A percentile compares a stretch with the other conserved stretches of the same genome.
Evolutionary conservation across 2,888 invertebrate genomes (phyloP).

Genomic region (Drosophila rubida): DNA sequence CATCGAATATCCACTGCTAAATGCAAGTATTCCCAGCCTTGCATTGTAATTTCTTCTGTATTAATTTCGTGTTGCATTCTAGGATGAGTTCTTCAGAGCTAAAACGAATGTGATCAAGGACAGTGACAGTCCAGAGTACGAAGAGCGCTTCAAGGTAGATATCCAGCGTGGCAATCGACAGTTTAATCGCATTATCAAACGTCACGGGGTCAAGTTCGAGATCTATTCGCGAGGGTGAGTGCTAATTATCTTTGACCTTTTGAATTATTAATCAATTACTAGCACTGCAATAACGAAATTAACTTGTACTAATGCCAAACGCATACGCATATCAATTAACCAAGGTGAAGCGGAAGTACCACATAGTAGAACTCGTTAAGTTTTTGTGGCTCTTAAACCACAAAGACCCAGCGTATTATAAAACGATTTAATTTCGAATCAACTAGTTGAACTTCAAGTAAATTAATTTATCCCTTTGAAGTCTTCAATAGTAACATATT

Average conservation of each 20-base stretch:
- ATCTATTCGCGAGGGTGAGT: slow-evolving; percentile 96
- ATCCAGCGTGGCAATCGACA: slow-evolving; percentile 92
- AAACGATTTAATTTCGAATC: neutral
- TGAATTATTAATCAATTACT: slow-evolving; percentile 13
- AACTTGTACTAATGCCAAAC: slow-evolving; percentile 44
- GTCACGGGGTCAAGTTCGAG: slow-evolving; percentile 95
- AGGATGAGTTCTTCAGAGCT: slow-evolving; percentile 91
- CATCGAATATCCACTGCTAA: slow-evolving; percentile 91
- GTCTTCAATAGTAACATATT: neutral
- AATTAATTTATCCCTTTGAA: neutral
- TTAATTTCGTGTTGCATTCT: slow-evolving; percentile 49
- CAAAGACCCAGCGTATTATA: neutral
- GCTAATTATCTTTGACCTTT: neutral
- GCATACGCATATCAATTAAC: slow-evolving; percentile 51
- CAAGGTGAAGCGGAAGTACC: slow-evolving; percentile 27
- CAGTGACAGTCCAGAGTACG: slow-evolving; percentile 95
- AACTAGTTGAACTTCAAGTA: neutral
- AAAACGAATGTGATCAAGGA: slow-evolving; percentile 92
- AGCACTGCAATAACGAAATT: slow-evolving; percentile 22
- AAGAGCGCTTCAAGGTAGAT: slow-evolving; percentile 91
- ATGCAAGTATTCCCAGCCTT: slow-evolving; percentile 82
- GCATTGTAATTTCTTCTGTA: neutral
- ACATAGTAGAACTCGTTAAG: slow-evolving; percentile 12
- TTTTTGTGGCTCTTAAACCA: neutral
- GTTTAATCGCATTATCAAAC: slow-evolving; percentile 94